A percentile compares a stretch with the other conserved stretches of the same genome.
phyloP scores from a whole-genome alignment of 2,888 invertebrate species.

The Quadroppia sp. region DNA sequence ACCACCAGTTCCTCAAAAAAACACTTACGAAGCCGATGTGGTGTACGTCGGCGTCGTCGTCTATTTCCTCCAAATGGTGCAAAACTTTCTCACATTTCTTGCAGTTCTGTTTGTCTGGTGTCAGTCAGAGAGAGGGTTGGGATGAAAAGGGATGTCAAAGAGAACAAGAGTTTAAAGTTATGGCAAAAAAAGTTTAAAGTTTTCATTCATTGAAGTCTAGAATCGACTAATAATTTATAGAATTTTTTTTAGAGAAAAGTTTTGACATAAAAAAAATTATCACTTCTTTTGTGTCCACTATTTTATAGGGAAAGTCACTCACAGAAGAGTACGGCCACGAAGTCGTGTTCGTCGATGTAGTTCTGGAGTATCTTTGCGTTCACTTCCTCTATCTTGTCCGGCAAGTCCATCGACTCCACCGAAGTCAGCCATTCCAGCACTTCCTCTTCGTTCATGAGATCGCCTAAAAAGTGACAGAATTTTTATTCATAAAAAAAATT shows the following conservation, averaged over 20 bases:
- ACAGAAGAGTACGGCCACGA: conserved; percentile 90
- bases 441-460: conserved; percentile 90
- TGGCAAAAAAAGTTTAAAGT: too few species aligned
- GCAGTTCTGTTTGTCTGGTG: conserved; percentile 81
- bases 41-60: conserved; percentile 48
- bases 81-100: conserved; percentile 62
- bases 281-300: background rate
- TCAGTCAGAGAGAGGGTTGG: too few species aligned
- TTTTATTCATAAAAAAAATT: too few species aligned
- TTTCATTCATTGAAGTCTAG: too few species aligned
- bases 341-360: conserved; percentile 85
- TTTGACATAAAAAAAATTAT: background rate
- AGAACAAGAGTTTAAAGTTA: too few species aligned
- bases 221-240: too few species aligned
- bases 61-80: conserved; percentile 48
- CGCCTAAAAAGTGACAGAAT: conserved; percentile 61
- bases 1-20: too few species aligned
- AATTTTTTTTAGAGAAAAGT: too few species aligned
- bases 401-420: conserved; percentile 88
- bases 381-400: conserved; percentile 91
- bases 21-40: conserved; percentile 48
- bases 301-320: conserved; percentile 58
- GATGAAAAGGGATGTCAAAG: too few species aligned
- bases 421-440: conserved; percentile 89
- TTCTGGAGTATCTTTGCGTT: conserved; percentile 82